Evolutionary conservation across 1,140 invertebrate genomes (phyloP).

Genomic region (Sminthurides bifidus): DNA sequence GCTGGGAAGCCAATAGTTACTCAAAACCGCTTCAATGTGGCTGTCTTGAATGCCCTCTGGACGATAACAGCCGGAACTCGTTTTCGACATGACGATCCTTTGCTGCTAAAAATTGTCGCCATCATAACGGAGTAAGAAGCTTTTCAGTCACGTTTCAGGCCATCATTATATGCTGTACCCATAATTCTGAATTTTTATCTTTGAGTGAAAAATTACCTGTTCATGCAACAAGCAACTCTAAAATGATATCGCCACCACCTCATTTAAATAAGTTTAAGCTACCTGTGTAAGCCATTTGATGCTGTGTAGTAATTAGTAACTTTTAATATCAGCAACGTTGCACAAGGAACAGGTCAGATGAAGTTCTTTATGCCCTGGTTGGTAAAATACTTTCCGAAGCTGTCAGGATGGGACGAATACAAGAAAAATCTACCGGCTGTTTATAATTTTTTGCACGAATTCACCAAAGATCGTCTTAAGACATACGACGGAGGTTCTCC

Average conservation of each 20-base stretch:
- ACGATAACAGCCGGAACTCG: constrained; percentile 66
- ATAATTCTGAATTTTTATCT: neutral
- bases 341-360: neutral
- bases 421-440: neutral
- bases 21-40: constrained; percentile 29
- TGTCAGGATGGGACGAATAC: neutral
- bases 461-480: neutral
- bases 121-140: no score
- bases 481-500: neutral
- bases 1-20: constrained; percentile 14
- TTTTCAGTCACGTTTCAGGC: neutral
- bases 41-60: constrained; percentile 70
- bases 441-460: constrained; percentile 9
- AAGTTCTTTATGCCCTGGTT: constrained; percentile 15
- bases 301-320: neutral
- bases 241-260: neutral
- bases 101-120: neutral
- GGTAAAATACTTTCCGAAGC: neutral
- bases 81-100: constrained; percentile 35
- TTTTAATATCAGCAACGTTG: neutral
- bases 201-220: neutral
- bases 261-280: neutral
- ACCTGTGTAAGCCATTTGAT: neutral
- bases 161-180: neutral
- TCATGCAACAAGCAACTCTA: neutral